Evolutionary conservation across 2,797 vertebrate genomes (phyloP).

Genomic region (Oceanodroma leucorhoa): DNA sequence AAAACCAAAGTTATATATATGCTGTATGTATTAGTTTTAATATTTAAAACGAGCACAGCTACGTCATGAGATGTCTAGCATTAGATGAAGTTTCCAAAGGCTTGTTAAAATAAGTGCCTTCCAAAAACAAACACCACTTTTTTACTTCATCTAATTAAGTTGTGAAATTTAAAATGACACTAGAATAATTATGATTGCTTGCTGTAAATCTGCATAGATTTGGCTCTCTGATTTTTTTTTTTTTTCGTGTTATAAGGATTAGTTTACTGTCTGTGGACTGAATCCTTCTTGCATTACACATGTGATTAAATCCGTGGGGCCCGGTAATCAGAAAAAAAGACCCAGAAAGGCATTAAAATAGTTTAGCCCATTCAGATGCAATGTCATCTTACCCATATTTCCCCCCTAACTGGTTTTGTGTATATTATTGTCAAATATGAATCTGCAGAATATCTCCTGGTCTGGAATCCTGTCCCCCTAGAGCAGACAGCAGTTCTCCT

Average conservation of each 20-base stretch:
- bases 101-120: not conserved
- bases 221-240: not conserved
- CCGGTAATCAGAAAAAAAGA: not conserved
- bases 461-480: not conserved
- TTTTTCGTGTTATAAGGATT: not conserved
- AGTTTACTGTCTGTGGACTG: not conserved
- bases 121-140: not conserved
- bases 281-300: not conserved
- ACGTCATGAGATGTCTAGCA: not conserved
- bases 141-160: not conserved
- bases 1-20: not conserved
- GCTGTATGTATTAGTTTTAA: not conserved
- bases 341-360: slow-evolving; percentile 14
- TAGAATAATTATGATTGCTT: not conserved
- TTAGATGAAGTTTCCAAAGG: not conserved
- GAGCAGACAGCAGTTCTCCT: not conserved
- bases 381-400: not conserved
- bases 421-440: slow-evolving; percentile 4
- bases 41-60: not conserved
- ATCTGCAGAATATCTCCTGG: slow-evolving; percentile 19
- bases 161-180: not conserved
- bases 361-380: not conserved
- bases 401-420: slow-evolving; percentile 3
- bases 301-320: not conserved
- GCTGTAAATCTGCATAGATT: not conserved